These are phyloP conservation scores for Vulpes lagopus DNA, from an alignment of 2,113 vertebrate species.

Conservation along the genomic window DNA sequence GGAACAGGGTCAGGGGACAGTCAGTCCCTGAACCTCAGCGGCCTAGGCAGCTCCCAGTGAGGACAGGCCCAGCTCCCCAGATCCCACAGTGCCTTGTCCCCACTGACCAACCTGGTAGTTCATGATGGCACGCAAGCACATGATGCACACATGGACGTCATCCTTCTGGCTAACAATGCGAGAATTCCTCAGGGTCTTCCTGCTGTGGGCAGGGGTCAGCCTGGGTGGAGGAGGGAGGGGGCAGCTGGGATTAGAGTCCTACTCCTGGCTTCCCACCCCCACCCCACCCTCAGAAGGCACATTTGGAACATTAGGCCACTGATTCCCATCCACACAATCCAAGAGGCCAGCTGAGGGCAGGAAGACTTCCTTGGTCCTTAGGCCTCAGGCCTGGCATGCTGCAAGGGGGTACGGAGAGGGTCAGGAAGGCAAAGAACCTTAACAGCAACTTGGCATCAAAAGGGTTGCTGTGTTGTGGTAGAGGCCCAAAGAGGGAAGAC, in stretches of 20 bases:
- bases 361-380: not conserved
- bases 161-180: slow-evolving; percentile 93
- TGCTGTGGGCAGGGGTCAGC: slow-evolving; percentile 89
- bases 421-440: not conserved
- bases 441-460: not conserved
- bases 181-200: slow-evolving; percentile 91
- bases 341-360: not conserved
- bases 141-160: slow-evolving; percentile 96
- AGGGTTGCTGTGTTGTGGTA: not conserved
- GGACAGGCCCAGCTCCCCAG: not conserved
- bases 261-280: not conserved
- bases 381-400: not conserved
- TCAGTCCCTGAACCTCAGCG: not conserved
- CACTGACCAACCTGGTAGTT: slow-evolving; percentile 94
- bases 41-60: not conserved
- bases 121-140: slow-evolving; percentile 99
- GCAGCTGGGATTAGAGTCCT: not conserved
- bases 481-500: not conserved
- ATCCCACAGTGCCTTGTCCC: accelerated
- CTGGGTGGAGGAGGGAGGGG: slow-evolving; percentile 67
- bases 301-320: not conserved
- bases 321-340: not conserved
- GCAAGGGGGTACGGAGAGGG: accelerated
- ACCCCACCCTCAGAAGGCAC: not conserved
- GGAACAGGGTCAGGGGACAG: not conserved